Conservation (phyloP, 2,888 invertebrate genomes). For the Agrochola circellaris region DNA sequence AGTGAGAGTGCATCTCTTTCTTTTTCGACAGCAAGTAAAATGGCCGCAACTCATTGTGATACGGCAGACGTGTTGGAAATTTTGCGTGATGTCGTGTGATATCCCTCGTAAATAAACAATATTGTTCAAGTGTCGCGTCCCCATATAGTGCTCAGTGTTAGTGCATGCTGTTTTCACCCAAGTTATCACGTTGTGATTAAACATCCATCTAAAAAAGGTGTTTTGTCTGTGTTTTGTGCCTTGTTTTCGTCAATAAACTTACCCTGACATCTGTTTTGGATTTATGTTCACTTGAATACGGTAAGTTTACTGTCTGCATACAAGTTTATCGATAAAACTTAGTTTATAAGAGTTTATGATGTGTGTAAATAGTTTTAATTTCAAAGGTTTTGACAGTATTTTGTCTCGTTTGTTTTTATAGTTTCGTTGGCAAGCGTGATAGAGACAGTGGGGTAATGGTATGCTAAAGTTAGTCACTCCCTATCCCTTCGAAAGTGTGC, state of each 20-base stretch:
- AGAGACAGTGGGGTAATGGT: constrained; percentile 75
- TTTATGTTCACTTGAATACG: constrained; percentile 88
- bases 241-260: constrained; percentile 86
- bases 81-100: constrained; percentile 78
- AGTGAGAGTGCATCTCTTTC: constrained; percentile 74
- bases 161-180: constrained; percentile 79
- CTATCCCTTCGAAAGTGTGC: constrained; percentile 85
- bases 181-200: constrained; percentile 79
- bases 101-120: constrained; percentile 84
- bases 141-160: constrained; percentile 77
- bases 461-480: constrained; percentile 78
- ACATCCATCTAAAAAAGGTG: constrained; percentile 78
- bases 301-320: constrained; percentile 75
- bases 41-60: constrained; percentile 86
- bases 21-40: constrained; percentile 82
- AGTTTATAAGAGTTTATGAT: constrained; percentile 70
- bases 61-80: constrained; percentile 85
- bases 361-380: constrained; percentile 80
- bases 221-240: constrained; percentile 86
- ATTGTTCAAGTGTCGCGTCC: constrained; percentile 75
- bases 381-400: constrained; percentile 84
- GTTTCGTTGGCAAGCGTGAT: constrained; percentile 73
- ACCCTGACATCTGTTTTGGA: constrained; percentile 85
- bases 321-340: constrained; percentile 53
- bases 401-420: constrained; percentile 75